Conservation (phyloP, 1,140 invertebrate genomes). For the Venustaconcha ellipsiformis region DNA sequence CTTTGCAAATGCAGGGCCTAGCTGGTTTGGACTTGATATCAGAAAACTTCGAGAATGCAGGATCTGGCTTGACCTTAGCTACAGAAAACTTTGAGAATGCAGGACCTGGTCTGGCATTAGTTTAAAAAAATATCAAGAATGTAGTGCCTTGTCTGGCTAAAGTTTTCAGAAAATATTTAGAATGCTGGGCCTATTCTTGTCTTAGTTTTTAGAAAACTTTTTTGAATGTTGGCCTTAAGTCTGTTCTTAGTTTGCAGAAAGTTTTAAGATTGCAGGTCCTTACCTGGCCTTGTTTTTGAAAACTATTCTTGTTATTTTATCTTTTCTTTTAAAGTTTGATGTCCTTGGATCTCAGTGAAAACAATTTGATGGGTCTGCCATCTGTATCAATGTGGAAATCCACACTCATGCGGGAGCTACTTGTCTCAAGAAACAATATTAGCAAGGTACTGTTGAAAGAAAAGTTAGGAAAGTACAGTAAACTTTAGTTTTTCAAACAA, state of each 20-base stretch:
- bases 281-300: too few relatives aligned
- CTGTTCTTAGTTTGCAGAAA: too few relatives aligned
- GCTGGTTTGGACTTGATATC: too few relatives aligned
- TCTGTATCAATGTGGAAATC: slow-evolving; percentile 53
- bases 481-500: too few relatives aligned
- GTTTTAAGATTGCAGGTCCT: too few relatives aligned
- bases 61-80: background rate
- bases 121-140: background rate
- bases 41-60: background rate
- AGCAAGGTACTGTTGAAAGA: slow-evolving; percentile 33
- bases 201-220: too few relatives aligned
- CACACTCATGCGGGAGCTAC: slow-evolving; percentile 51
- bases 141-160: too few relatives aligned
- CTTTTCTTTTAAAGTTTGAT: slow-evolving; percentile 44
- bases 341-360: slow-evolving; percentile 52
- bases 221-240: too few relatives aligned
- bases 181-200: too few relatives aligned
- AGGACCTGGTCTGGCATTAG: background rate
- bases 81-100: background rate
- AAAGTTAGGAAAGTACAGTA: too few relatives aligned
- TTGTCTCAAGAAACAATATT: slow-evolving; percentile 56
- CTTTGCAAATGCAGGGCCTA: too few relatives aligned
- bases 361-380: slow-evolving; percentile 49
- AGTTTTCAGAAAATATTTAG: too few relatives aligned
- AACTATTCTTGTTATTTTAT: background rate